Percentiles rank a stretch among this genome's conserved stretches.
Evolutionary conservation across 1,140 invertebrate genomes (phyloP).

Genomic region (Arctopsyche grandis): DNA sequence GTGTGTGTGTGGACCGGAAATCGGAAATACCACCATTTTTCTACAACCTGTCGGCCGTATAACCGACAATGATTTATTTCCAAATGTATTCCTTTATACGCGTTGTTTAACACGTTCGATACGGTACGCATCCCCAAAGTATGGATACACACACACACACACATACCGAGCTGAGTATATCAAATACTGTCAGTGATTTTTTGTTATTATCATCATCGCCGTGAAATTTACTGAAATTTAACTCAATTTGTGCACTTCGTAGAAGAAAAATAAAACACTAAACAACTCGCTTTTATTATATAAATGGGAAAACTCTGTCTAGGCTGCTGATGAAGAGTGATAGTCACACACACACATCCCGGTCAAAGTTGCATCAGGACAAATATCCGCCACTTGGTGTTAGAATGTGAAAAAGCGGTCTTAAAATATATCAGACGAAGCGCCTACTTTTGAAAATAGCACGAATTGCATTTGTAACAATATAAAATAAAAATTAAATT

Average conservation of each 20-base stretch:
- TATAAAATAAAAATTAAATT: too few relatives aligned
- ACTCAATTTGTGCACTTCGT: background rate
- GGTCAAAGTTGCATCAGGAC: slow-evolving; percentile 6
- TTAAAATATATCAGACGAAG: too few relatives aligned
- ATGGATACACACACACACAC: background rate
- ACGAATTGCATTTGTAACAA: too few relatives aligned
- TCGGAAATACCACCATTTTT: slow-evolving; percentile 50
- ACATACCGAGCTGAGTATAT: background rate
- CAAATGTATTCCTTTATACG: background rate
- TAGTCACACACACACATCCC: background rate
- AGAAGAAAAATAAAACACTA: slow-evolving; percentile 3
- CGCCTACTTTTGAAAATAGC: too few relatives aligned
- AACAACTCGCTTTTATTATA: slow-evolving; percentile 33
- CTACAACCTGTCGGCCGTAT: slow-evolving; percentile 7
- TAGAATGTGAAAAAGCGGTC: too few relatives aligned
- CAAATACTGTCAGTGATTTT: background rate
- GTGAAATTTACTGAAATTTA: background rate
- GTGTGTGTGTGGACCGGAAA: slow-evolving; percentile 40
- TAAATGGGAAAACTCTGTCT: slow-evolving; percentile 46
- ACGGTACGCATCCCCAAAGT: background rate
- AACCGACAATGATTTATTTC: slow-evolving; percentile 18
- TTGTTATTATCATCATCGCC: too few relatives aligned
- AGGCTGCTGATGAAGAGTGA: slow-evolving; percentile 43
- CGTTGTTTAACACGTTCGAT: too few relatives aligned
- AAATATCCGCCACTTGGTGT: background rate